phyloP scores from a whole-genome alignment of 2,797 vertebrate species.

The Melanotaenia maccullochi region DNA sequence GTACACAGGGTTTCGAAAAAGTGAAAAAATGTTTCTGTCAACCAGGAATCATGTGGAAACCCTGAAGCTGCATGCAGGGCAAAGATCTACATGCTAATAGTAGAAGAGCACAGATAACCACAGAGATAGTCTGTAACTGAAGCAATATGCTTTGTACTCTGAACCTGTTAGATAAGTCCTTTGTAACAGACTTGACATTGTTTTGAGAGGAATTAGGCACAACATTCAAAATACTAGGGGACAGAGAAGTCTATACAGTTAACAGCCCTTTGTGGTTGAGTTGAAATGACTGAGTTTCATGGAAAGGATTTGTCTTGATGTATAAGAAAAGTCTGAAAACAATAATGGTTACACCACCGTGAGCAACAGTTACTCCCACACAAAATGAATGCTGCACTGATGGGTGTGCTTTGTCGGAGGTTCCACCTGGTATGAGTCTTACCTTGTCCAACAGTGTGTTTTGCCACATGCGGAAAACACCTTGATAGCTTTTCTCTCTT shows the following conservation, averaged over 20 bases:
- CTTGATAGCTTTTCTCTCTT: constrained; percentile 91
- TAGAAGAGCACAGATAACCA: constrained; percentile 43
- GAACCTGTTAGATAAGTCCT: constrained; percentile 53
- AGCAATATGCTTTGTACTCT: constrained; percentile 38
- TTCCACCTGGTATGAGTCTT: constrained; percentile 31
- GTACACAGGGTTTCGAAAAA: constrained; percentile 1
- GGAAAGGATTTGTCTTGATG: neutral
- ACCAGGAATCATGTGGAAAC: constrained; percentile 8
- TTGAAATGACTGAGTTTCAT: neutral
- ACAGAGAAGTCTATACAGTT: neutral
- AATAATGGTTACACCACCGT: neutral
- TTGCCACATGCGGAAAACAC: constrained; percentile 94
- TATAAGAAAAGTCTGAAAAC: neutral
- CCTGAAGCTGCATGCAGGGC: constrained; percentile 24
- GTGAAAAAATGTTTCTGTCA: constrained; percentile 12
- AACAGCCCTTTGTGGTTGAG: neutral
- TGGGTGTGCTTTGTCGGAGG: neutral
- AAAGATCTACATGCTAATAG: constrained; percentile 31
- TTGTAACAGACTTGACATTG: constrained; percentile 26
- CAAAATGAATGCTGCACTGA: neutral
- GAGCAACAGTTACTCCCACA: neutral
- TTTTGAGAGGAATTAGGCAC: neutral
- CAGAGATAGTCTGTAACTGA: constrained; percentile 5
- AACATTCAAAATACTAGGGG: neutral
- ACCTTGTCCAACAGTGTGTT: constrained; percentile 92